These are phyloP conservation scores for Heliconius eleuchia DNA, from an alignment of 1,140 invertebrate genomes.

Conservation along the genomic window DNA sequence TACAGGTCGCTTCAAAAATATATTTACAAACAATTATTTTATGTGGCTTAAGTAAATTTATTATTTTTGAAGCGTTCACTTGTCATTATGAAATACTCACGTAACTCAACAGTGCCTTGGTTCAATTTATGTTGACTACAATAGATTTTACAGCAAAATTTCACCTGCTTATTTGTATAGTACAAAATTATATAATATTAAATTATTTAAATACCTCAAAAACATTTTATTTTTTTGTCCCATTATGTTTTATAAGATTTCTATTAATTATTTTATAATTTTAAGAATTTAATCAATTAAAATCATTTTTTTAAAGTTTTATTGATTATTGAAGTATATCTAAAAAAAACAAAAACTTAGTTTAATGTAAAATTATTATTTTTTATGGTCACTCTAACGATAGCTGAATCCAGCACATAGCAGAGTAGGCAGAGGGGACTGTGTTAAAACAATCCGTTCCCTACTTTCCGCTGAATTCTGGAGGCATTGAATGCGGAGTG, in stretches of 20 bases:
- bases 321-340: no score
- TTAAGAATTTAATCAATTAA: no score
- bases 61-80: constrained; percentile 3
- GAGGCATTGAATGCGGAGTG: no score
- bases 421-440: no score
- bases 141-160: neutral
- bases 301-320: no score
- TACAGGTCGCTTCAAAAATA: neutral
- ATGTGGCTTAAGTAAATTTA: neutral
- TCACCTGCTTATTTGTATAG: constrained; percentile 7
- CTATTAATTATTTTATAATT: no score
- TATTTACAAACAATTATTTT: neutral
- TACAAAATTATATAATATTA: constrained; percentile 3
- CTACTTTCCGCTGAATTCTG: no score
- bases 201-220: neutral
- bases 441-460: no score
- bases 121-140: neutral
- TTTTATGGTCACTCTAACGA: no score
- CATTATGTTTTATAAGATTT: neutral
- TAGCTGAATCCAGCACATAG: no score
- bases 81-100: constrained; percentile 3
- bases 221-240: neutral
- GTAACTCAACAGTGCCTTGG: neutral
- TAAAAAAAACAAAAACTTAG: no score
- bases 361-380: no score